phyloP scores from a whole-genome alignment of 1,140 invertebrate species.

The Conopomorpha cramerella region DNA sequence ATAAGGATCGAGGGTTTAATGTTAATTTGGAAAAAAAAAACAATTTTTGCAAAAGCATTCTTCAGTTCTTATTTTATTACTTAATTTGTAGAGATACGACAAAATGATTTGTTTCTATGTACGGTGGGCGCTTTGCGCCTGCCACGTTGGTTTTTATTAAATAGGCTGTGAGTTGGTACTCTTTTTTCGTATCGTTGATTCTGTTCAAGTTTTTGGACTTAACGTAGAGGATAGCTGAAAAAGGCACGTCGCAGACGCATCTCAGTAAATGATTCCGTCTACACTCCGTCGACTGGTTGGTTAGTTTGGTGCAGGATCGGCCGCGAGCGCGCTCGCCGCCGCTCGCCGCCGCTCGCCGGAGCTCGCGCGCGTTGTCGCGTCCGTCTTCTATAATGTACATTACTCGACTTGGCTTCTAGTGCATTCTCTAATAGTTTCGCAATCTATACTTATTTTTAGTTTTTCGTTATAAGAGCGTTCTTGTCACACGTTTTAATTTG shows the following conservation, averaged over 20 bases:
- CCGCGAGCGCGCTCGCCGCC: neutral
- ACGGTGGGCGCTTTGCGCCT: conserved; percentile 6
- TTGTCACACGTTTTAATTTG: conserved; percentile 25
- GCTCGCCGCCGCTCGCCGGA: conserved; percentile 17
- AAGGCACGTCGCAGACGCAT: conserved; percentile 54
- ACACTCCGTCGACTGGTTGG: conserved; percentile 46
- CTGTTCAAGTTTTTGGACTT: conserved; percentile 28
- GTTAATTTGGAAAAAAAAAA: conserved; percentile 28
- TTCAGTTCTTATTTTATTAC: conserved; percentile 30
- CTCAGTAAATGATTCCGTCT: conserved; percentile 54
- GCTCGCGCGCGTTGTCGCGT: conserved; percentile 30
- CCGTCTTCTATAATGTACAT: conserved; percentile 42
- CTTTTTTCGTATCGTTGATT: conserved; percentile 36
- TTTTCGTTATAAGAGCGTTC: conserved; percentile 32
- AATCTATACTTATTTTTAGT: conserved; percentile 33
- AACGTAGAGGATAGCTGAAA: conserved; percentile 35
- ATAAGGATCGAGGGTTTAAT: conserved; percentile 48
- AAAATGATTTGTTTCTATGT: neutral
- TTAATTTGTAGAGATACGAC: too few species aligned
- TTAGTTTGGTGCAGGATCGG: conserved; percentile 10
- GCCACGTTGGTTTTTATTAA: conserved; percentile 27
- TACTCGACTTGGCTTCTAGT: conserved; percentile 46
- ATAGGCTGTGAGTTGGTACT: conserved; percentile 54
- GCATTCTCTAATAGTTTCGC: conserved; percentile 31
- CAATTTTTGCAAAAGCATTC: conserved; percentile 23